phyloP scores from a whole-genome alignment of 1,140 invertebrate species.

The Armadillidium nasatum region DNA sequence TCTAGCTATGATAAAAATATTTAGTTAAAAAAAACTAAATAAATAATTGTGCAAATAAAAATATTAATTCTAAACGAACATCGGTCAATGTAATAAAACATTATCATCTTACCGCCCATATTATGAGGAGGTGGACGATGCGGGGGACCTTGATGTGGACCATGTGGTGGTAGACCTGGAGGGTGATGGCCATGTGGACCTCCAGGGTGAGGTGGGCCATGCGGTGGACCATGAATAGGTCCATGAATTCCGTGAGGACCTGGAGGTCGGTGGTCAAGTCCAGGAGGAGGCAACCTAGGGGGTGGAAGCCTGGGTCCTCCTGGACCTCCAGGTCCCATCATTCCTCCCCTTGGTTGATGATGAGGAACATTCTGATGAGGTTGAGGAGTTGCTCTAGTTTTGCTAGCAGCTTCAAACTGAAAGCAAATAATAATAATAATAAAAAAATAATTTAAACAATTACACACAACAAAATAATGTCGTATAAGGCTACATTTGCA shows the following conservation, averaged over 20 bases:
- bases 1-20: too few relatives aligned
- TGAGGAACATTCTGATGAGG: constrained; percentile 62
- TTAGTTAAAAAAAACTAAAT: too few relatives aligned
- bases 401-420: constrained; percentile 83
- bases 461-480: too few relatives aligned
- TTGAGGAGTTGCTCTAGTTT: constrained; percentile 72
- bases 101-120: constrained; percentile 32
- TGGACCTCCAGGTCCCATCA: constrained; percentile 32
- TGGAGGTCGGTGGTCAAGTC: constrained; percentile 55
- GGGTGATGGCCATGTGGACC: constrained; percentile 29
- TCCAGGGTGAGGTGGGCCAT: constrained; percentile 32
- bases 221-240: constrained; percentile 39
- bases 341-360: constrained; percentile 47
- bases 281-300: constrained; percentile 60
- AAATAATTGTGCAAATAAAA: constrained; percentile 13
- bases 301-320: constrained; percentile 61
- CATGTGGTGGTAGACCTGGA: constrained; percentile 54
- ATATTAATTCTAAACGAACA: not conserved
- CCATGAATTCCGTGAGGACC: constrained; percentile 47
- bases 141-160: constrained; percentile 45
- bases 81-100: not conserved
- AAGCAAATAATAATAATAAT: constrained; percentile 47
- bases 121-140: constrained; percentile 35
- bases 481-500: too few relatives aligned
- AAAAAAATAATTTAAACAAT: too few relatives aligned